Base-by-base conservation (phyloP, 2,888 invertebrate genomes). In the Neoascia interrupta region DNA sequence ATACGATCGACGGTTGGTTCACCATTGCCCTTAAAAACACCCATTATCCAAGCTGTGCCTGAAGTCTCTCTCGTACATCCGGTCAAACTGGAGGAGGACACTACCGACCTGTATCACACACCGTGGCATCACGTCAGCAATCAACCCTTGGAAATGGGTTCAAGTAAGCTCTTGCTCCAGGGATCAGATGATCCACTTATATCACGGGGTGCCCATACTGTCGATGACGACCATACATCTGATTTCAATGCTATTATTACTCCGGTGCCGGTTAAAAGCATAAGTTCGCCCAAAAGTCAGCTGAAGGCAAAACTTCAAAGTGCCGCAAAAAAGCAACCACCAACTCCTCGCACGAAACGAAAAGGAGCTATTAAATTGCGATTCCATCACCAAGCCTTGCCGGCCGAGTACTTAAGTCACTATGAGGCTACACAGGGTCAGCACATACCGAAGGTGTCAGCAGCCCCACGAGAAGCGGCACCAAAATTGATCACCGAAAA, bases 371-470 rank as follows among this genome's bases (percentile, higher is more conserved):
- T 94, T 90, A 94, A 94, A 86, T 90, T 95, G 51, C 93, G 94
- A 85, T 94, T 95, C 86, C 94, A 95, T 84, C 94, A 95, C 85
- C 94, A 95, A 86, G 94, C 94, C 0, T 86, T 94, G 61, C 94
- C 94, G 0, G 92, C 94, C 11, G 94, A 94, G 85, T 94, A 94
- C 85, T 90, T 94, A 56, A 94, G 94, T 84, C 94, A 94, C 85
- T 94, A 94, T 89, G 94, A 94, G 86, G 93, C 94, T 54, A 92
- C 93, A 4, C 88, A 93, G 60, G 92, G 92, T 75, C 91, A 91
- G 81, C 90, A 90, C 23, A 89, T 85, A 54, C 73, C 69, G 0
- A 81, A 69, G 41, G 13, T 73, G 18, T 89, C 54, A 43, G 88
- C 89, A 82, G 84, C 88, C n/a, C 82, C 82, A 6, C 84, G 82